Conservation (phyloP, 2,888 invertebrate genomes). For the Eueremaeus valkanovi region DNA sequence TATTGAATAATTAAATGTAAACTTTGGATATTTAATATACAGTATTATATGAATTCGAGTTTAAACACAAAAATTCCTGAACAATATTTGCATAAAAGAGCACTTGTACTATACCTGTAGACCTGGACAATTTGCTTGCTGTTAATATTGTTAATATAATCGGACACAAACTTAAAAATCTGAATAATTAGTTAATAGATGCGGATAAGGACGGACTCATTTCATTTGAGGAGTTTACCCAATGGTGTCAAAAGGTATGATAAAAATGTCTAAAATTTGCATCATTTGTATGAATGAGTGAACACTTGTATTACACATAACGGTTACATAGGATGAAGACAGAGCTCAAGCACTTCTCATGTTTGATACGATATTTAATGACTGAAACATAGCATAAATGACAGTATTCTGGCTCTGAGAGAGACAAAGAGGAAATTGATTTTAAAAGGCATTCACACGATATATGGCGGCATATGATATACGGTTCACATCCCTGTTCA, state of each 20-base stretch:
- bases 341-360: slow-evolving; percentile 45
- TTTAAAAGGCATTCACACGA: background rate
- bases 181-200: slow-evolving; percentile 64
- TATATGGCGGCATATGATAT: background rate
- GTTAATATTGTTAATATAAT: no score
- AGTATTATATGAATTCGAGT: no score
- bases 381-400: background rate
- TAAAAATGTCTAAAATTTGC: background rate
- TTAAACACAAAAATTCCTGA: no score
- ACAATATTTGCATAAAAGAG: no score
- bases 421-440: background rate
- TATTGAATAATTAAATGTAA: no score
- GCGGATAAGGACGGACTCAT: slow-evolving; percentile 74
- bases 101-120: no score
- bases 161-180: no score
- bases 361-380: slow-evolving; percentile 46
- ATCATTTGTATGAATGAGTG: background rate
- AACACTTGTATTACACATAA: background rate
- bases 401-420: background rate
- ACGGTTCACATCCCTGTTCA: background rate
- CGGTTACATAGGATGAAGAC: slow-evolving; percentile 43
- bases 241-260: slow-evolving; percentile 61
- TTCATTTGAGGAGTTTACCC: slow-evolving; percentile 75
- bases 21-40: no score
- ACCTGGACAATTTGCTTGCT: no score